These are phyloP conservation scores for Synanthedon formicaeformis DNA, from an alignment of 2,888 invertebrate genomes.

Conservation along the genomic window DNA sequence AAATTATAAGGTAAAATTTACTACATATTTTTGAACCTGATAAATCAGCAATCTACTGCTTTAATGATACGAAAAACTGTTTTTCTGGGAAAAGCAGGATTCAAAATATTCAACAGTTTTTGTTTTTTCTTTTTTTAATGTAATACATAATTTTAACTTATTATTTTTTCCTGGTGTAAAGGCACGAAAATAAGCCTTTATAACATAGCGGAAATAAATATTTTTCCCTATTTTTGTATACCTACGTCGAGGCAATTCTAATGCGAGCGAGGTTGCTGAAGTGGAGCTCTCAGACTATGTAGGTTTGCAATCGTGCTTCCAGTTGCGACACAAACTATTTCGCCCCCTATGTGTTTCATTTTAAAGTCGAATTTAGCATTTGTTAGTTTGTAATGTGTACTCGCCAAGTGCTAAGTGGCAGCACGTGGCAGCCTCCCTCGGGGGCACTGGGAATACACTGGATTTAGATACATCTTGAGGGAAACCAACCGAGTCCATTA, in stretches of 20 bases:
- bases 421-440: conserved; percentile 52
- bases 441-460: conserved; percentile 41
- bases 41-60: too few species aligned
- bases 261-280: conserved; percentile 55
- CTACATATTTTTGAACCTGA: too few species aligned
- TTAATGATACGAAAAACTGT: too few species aligned
- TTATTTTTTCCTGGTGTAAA: too few species aligned
- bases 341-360: conserved; percentile 31
- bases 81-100: too few species aligned
- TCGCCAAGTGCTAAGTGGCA: conserved; percentile 47
- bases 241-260: conserved; percentile 52
- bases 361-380: conserved; percentile 24
- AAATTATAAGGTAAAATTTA: too few species aligned
- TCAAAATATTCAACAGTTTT: too few species aligned
- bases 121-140: too few species aligned
- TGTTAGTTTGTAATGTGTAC: conserved; percentile 26
- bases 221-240: conserved; percentile 48
- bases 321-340: conserved; percentile 30
- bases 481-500: conserved; percentile 29
- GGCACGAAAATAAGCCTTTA: background rate
- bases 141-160: too few species aligned
- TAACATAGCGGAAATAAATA: background rate
- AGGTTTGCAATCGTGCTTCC: conserved; percentile 41
- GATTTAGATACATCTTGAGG: conserved; percentile 59
- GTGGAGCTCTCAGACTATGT: conserved; percentile 52